Conservation (phyloP, 1,140 invertebrate genomes). For the Cydia pomonella region DNA sequence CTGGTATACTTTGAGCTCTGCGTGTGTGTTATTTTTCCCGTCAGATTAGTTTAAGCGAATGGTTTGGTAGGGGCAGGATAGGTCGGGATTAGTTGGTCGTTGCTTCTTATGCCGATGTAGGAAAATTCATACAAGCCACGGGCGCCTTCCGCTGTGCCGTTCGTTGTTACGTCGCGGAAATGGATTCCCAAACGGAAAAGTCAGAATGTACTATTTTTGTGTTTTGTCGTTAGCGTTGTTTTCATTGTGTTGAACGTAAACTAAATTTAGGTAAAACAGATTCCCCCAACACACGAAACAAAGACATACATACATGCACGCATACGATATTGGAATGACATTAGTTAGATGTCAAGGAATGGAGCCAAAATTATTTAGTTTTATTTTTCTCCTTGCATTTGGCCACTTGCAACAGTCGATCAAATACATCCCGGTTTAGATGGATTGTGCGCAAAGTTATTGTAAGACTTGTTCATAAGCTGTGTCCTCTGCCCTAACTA, state of each 20-base stretch:
- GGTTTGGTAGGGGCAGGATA: constrained; percentile 23
- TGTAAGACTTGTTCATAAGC: too few species aligned
- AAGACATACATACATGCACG: too few species aligned
- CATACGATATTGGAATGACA: too few species aligned
- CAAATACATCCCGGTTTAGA: too few species aligned
- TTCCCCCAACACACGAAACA: too few species aligned
- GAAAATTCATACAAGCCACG: constrained; percentile 59
- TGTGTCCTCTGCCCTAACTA: too few species aligned
- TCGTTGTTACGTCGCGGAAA: constrained; percentile 60
- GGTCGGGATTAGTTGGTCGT: constrained; percentile 45
- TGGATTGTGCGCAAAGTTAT: too few species aligned
- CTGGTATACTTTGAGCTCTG: constrained; percentile 47
- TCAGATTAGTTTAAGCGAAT: background rate
- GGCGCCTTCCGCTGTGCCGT: constrained; percentile 50
- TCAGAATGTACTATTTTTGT: constrained; percentile 42
- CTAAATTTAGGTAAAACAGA: constrained; percentile 35
- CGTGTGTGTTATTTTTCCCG: background rate
- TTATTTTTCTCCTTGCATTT: too few species aligned
- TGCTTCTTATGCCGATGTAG: constrained; percentile 40
- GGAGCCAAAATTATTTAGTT: too few species aligned
- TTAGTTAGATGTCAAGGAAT: too few species aligned
- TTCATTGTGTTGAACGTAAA: constrained; percentile 48
- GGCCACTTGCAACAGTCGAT: too few species aligned
- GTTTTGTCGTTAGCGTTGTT: constrained; percentile 44
- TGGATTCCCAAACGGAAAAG: constrained; percentile 55